Base-by-base conservation (phyloP, 1,140 invertebrate species). In the Sinonovacula constricta region DNA sequence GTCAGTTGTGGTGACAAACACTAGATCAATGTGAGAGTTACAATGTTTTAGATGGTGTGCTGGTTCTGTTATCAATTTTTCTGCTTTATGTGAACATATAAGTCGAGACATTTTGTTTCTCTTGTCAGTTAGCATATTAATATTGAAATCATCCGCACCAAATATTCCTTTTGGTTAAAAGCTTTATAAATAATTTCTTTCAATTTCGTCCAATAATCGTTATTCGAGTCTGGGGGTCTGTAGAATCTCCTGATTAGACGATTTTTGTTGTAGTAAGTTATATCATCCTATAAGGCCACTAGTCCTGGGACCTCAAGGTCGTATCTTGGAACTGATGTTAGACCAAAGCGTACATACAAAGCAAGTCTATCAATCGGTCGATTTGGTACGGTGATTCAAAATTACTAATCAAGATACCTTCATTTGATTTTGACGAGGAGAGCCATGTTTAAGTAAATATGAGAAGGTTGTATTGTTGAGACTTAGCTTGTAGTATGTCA, bases 171-270 rank as follows among this genome's bases (percentile, higher is more conserved):
- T 67, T 45, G 30, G 14, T 24, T n/a, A 10, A 30, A 7, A n/a
- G 2, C 36, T 22, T 51, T 18, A 18, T 0, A n/a, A n/a, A n/a
- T n/a, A n/a, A n/a, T n/a, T 1, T 67, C 36, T 49, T 67, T 34
- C 45, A 69, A 49, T 14, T 5, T 49, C n/a, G 22, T n/a, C 36
- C 65, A 67, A 0, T 67, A 18, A 24, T 18, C 28, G 1, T 67
- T 67, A 45, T 67, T 67, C 2, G 65, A n/a, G 39, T 51, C 28
- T n/a, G 14, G 65, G 36, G 65, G 65, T 49, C 39, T 34, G 3
- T 67, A 67, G 22, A 67, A n/a, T 12, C 65, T 45, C 14, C 36
- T 45, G 30, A 67, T 30, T 24, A 67, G 4, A 49, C 45, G 2
- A 7, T 45, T 45, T n/a, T n/a, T n/a, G n/a, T n/a, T n/a, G n/a